Conservation (phyloP, 2,113 vertebrate genomes). For the Thomomys bottae region DNA sequence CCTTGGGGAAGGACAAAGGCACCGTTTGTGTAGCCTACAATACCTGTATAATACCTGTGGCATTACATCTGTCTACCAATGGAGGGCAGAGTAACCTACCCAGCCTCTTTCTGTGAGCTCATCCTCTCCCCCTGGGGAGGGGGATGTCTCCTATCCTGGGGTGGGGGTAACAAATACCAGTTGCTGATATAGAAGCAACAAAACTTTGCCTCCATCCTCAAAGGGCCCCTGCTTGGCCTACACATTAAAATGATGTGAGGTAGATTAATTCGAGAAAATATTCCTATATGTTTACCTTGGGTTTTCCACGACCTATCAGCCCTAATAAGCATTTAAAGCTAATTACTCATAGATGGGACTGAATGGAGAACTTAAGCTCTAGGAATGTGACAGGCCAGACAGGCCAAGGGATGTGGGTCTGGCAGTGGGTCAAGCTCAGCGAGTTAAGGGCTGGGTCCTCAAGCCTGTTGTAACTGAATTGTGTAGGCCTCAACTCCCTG, state of each 20-base stretch:
- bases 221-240: neutral
- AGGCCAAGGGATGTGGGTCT: neutral
- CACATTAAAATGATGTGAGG: neutral
- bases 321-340: neutral
- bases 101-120: no score
- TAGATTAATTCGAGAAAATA: neutral
- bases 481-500: neutral
- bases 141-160: neutral
- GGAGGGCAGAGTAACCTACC: neutral
- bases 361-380: neutral
- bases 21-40: no score
- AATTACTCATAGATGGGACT: neutral
- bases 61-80: no score
- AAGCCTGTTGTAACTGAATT: neutral
- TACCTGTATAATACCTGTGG: no score
- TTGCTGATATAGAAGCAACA: neutral
- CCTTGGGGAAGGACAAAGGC: neutral
- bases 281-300: no score
- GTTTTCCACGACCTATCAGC: neutral
- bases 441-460: neutral
- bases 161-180: neutral
- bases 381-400: neutral
- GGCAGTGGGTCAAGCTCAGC: neutral
- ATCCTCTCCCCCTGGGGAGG: neutral
- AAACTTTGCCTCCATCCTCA: neutral